phyloP scores from a whole-genome alignment of 2,888 invertebrate species.

The Tolmerus cingulatus region DNA sequence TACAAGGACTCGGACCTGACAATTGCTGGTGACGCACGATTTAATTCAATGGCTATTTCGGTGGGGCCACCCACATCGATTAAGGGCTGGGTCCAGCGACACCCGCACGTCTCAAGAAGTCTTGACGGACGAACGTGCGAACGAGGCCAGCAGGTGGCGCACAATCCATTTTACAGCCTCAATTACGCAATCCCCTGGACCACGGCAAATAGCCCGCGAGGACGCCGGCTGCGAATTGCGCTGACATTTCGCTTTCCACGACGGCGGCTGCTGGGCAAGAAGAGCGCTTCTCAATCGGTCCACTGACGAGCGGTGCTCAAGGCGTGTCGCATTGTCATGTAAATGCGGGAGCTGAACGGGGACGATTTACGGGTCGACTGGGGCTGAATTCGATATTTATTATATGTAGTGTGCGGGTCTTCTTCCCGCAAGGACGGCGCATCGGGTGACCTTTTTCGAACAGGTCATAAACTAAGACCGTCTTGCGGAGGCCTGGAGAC shows the following conservation, averaged over 20 bases:
- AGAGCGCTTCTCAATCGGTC: conserved; percentile 10
- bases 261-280: neutral
- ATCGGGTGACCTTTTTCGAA: neutral
- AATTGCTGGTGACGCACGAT: neutral
- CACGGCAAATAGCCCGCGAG: neutral
- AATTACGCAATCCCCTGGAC: neutral
- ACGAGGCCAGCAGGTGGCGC: neutral
- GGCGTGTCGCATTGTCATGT: conserved; percentile 1
- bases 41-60: conserved; percentile 15
- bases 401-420: neutral
- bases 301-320: neutral
- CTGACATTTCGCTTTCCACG: conserved; percentile 4
- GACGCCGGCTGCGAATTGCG: neutral
- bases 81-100: neutral
- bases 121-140: conserved; percentile 7
- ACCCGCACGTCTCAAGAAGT: neutral
- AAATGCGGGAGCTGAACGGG: conserved; percentile 2
- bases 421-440: neutral
- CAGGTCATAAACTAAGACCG: neutral
- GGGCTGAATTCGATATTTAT: neutral
- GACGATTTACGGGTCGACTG: neutral
- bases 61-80: neutral
- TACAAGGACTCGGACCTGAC: neutral
- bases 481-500: neutral
- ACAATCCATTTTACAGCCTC: neutral